Evolutionary conservation across 1,140 invertebrate species (phyloP).

Genomic region (Papilio dardanus): DNA sequence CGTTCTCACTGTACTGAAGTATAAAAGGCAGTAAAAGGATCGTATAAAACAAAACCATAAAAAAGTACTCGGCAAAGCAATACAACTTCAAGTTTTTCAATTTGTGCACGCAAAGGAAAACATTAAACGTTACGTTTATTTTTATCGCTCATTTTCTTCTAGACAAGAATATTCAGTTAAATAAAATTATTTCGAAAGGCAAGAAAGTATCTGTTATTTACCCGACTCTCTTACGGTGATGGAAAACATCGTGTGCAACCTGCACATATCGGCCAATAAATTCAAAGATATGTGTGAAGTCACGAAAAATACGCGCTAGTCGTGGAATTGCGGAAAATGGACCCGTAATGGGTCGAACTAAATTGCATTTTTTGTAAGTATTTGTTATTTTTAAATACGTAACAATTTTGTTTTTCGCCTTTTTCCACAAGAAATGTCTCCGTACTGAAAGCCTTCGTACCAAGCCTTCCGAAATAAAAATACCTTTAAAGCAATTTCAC

Average conservation of each 20-base stretch:
- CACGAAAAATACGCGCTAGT: no score
- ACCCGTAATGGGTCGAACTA: no score
- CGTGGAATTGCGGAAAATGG: no score
- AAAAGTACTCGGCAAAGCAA: constrained; percentile 21
- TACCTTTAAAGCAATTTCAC: background rate
- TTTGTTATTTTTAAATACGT: background rate
- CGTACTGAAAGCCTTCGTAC: background rate
- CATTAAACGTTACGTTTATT: background rate
- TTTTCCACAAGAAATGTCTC: background rate
- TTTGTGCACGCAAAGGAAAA: constrained; percentile 14
- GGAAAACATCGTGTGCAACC: no score
- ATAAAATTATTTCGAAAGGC: no score
- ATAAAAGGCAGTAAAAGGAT: constrained; percentile 16
- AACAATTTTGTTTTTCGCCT: background rate
- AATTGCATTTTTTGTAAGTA: no score
- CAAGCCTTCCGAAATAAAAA: background rate
- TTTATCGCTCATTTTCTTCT: background rate
- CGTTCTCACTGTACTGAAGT: constrained; percentile 8
- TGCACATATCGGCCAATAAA: no score
- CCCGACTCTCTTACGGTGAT: no score
- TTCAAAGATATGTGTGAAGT: no score
- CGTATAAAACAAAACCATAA: constrained; percentile 22
- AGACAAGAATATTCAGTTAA: background rate
- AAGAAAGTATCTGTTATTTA: no score
- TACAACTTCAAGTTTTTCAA: constrained; percentile 19